Evolutionary conservation across 2,113 vertebrate genomes (phyloP).

Genomic region (Lagopus muta): DNA sequence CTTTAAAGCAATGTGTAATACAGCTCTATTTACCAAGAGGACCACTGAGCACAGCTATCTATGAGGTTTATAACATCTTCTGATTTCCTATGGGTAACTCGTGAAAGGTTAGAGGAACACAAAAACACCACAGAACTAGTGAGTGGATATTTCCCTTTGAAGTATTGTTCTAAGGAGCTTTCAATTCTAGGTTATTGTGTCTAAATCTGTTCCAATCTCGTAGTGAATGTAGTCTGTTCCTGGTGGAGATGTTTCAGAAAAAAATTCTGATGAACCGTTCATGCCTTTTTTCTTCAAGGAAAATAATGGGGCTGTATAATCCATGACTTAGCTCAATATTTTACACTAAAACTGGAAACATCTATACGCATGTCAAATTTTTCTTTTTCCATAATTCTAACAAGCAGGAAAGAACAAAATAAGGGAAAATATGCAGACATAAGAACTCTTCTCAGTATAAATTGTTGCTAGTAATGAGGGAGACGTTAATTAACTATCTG

Average conservation of each 20-base stretch:
- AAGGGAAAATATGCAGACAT: not conserved
- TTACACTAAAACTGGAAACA: not conserved
- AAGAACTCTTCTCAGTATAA: not conserved
- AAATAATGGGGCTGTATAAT: rapidly evolving
- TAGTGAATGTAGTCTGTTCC: not conserved
- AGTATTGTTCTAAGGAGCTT: not conserved
- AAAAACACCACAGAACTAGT: not conserved
- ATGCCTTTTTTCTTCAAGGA: not conserved
- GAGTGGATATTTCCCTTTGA: not conserved
- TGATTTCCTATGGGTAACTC: not conserved
- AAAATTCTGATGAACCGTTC: not conserved
- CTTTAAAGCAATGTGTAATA: not conserved
- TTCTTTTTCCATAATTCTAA: not conserved
- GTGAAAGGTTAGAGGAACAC: not conserved
- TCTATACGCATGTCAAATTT: not conserved
- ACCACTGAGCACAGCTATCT: not conserved
- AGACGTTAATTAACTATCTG: not conserved
- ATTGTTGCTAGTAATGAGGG: not conserved
- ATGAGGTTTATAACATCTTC: not conserved
- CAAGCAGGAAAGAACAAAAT: not conserved
- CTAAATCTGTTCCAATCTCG: not conserved
- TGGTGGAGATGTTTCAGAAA: not conserved
- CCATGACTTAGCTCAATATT: not conserved
- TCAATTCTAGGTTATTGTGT: not conserved
- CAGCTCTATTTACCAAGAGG: not conserved